Conservation (phyloP, 1,140 invertebrate genomes). For the Ladona fulva region DNA sequence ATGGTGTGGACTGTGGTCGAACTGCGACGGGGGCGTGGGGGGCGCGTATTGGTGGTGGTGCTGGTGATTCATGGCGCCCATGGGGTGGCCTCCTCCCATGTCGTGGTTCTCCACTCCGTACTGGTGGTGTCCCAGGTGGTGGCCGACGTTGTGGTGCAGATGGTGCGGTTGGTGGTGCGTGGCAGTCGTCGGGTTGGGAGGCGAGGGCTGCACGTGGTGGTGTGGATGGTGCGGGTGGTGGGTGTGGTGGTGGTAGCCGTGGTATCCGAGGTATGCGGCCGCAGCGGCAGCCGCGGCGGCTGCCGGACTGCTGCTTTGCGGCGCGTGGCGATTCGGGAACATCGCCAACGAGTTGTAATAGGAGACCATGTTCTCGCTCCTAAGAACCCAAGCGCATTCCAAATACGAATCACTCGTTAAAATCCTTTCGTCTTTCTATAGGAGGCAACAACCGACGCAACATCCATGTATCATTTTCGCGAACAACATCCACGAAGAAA, state of each 20-base stretch:
- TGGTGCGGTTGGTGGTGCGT: background rate
- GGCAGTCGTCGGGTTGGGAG: background rate
- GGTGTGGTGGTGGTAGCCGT: background rate
- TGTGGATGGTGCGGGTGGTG: background rate
- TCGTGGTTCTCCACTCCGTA: background rate
- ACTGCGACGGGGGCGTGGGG: background rate
- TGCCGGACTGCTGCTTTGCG: background rate
- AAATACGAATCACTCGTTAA: background rate
- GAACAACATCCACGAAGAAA: background rate
- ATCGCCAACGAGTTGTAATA: background rate
- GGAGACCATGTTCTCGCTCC: background rate
- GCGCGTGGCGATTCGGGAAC: background rate
- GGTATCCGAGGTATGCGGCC: background rate
- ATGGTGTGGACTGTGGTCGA: background rate
- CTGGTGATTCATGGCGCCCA: background rate
- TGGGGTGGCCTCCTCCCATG: background rate
- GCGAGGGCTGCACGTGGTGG: background rate
- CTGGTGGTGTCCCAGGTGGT: background rate
- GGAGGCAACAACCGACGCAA: background rate
- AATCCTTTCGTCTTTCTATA: background rate
- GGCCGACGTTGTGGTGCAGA: background rate
- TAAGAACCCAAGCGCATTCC: background rate
- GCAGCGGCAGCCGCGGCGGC: background rate
- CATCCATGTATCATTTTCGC: background rate
- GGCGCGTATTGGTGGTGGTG: background rate